Conservation (phyloP, 2,113 vertebrate species). For the Mustela lutreola region DNA sequence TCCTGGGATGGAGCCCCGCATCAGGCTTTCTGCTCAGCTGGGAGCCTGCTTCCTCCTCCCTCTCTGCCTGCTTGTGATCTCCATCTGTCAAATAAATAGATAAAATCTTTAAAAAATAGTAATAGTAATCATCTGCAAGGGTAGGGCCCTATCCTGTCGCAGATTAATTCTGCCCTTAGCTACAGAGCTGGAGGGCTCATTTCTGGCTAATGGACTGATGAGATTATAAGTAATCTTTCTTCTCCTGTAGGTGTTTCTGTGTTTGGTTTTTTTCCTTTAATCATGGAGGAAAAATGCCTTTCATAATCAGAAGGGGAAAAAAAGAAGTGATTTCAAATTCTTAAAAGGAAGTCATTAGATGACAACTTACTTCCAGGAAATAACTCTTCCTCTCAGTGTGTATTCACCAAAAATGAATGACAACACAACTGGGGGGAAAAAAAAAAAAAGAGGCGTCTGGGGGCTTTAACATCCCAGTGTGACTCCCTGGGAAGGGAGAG, state of each 20-base stretch:
- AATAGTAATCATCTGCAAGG: not conserved
- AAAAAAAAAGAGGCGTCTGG: not conserved
- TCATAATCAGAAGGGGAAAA: not conserved
- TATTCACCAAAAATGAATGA: not conserved
- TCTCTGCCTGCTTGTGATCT: too few species aligned
- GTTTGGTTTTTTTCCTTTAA: not conserved
- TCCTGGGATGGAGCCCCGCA: too few species aligned
- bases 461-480: not conserved
- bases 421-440: not conserved
- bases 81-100: too few species aligned
- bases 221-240: not conserved
- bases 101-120: too few species aligned
- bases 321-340: not conserved
- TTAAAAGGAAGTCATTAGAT: not conserved
- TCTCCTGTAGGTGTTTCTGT: not conserved
- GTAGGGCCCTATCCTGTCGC: accelerated
- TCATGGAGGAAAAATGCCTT: not conserved
- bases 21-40: too few species aligned
- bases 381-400: not conserved
- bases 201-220: not conserved
- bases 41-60: too few species aligned
- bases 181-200: not conserved
- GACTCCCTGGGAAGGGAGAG: not conserved
- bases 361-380: not conserved
- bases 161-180: not conserved